Percentiles rank a stretch among this genome's conserved stretches.
phyloP scores from a whole-genome alignment of 2,797 vertebrate genomes.

The Amazona ochrocephala region DNA sequence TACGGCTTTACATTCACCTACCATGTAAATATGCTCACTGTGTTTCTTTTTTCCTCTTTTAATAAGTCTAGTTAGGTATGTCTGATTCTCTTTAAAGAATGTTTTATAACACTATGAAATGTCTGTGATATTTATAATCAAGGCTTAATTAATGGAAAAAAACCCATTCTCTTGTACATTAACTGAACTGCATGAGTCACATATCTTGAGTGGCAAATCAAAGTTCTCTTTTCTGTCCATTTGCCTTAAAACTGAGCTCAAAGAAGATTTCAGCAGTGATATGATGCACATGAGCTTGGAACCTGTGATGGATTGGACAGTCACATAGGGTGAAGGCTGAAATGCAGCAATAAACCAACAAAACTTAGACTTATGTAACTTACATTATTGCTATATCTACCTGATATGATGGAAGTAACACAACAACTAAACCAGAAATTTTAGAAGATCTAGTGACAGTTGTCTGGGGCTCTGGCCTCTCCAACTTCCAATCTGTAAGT shows the following conservation, averaged over 20 bases:
- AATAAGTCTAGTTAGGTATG: neutral
- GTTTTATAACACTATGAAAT: neutral
- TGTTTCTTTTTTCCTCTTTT: neutral
- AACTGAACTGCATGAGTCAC: neutral
- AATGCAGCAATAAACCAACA: neutral
- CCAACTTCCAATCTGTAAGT: neutral
- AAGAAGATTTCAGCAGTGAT: neutral
- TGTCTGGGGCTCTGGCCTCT: neutral
- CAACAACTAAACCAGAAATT: neutral
- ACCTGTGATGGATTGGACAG: neutral
- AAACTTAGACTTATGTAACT: neutral
- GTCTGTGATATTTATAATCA: neutral
- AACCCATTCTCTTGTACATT: neutral
- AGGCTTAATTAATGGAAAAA: neutral
- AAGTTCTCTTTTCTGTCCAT: neutral
- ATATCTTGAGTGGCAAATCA: neutral
- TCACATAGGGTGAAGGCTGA: neutral
- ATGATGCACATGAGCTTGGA: neutral
- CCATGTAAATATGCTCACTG: neutral
- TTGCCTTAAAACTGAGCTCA: neutral
- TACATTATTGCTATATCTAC: neutral
- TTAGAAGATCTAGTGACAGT: neutral
- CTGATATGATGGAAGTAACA: neutral
- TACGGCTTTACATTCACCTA: neutral
- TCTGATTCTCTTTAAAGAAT: neutral